Conservation (phyloP, 2,113 vertebrate species). For the Labrus mixtus region DNA sequence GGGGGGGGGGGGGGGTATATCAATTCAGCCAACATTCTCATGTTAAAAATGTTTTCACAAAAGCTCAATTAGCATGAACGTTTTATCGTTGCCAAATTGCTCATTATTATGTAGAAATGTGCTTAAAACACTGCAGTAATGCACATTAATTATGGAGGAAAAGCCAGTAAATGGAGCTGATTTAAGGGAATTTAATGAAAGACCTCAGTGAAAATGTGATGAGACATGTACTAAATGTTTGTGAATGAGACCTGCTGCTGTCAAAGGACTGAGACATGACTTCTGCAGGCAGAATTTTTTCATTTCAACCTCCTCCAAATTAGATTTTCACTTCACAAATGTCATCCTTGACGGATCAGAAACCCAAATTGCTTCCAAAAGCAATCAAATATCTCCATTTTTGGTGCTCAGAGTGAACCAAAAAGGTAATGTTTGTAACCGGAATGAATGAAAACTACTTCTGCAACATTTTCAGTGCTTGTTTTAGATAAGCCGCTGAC, state of each 20-base stretch:
- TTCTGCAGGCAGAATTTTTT: neutral
- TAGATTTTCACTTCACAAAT: slow-evolving; percentile 35
- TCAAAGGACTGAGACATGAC: slow-evolving; percentile 20
- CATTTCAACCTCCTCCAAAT: slow-evolving; percentile 15
- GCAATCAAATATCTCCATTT: slow-evolving; percentile 8
- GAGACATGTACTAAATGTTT: slow-evolving; percentile 29
- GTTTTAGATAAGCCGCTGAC: slow-evolving; percentile 49
- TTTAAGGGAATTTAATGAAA: slow-evolving; percentile 32
- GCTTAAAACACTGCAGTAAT: slow-evolving; percentile 12
- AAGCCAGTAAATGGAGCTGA: slow-evolving; percentile 29
- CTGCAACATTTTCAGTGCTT: slow-evolving; percentile 7
- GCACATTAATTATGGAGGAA: slow-evolving; percentile 38
- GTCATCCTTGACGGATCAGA: slow-evolving; percentile 9
- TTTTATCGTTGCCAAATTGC: slow-evolving; percentile 43
- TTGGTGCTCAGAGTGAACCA: slow-evolving; percentile 6
- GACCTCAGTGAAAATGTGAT: neutral
- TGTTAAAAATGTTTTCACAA: slow-evolving; percentile 20
- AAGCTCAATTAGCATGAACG: slow-evolving; percentile 33
- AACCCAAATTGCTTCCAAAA: neutral
- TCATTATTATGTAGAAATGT: slow-evolving; percentile 55
- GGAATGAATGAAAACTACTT: slow-evolving; percentile 21
- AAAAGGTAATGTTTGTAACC: slow-evolving; percentile 18
- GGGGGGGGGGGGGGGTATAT: no score
- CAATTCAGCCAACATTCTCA: slow-evolving; percentile 15
- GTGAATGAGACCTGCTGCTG: slow-evolving; percentile 5